Base-by-base conservation (phyloP, 2,888 invertebrate genomes). In the Drosophila silvestris region DNA sequence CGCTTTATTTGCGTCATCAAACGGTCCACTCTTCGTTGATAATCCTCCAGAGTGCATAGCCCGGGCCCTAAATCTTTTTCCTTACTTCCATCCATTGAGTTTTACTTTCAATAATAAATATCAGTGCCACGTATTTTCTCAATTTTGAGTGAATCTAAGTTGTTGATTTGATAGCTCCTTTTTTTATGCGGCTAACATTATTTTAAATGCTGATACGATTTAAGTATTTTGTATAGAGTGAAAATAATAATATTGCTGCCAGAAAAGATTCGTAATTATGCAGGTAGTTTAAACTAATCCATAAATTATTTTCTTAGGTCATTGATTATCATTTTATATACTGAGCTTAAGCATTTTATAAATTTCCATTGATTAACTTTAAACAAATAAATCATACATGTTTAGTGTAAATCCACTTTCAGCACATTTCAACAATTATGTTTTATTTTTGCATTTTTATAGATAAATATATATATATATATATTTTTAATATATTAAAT, bases 391-490 rank as follows among this genome's bases (percentile, higher is more conserved):
- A 32, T 30, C 2, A n/a, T 12, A n/a, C 5, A 3, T n/a, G 12
- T 26, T 16, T 26, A 19, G 30, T 1, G 5, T 39, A 30, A 50
- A 41, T n/a, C 14, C 1, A 64, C 50, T n/a, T 52, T n/a, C 9
- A 26, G 26, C n/a, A 47, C 16, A 14, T 50, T 35, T 61, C 30
- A 58, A 75, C 12, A 50, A 47, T 67, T 39, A 50, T 52, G 19
- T 37, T n/a, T 44, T 28, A 67, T 70, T 44, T 71, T 71, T 41
- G 28, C 28, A 50, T 32, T 61, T 57, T 52, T 75, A 67, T 67
- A 75, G 67, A 79, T 62, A 50, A 68, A 80, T 72, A 72, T 71
- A 80, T 61, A 75, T 71, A 80, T 61, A 75, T 64, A 53, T 33
- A 22, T 37, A 54, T n/a, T 47, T 44, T 47, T n/a, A 60, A 50